These are phyloP conservation scores for Hippotragus niger DNA, from an alignment of 2,113 vertebrate species.

Conservation along the genomic window DNA sequence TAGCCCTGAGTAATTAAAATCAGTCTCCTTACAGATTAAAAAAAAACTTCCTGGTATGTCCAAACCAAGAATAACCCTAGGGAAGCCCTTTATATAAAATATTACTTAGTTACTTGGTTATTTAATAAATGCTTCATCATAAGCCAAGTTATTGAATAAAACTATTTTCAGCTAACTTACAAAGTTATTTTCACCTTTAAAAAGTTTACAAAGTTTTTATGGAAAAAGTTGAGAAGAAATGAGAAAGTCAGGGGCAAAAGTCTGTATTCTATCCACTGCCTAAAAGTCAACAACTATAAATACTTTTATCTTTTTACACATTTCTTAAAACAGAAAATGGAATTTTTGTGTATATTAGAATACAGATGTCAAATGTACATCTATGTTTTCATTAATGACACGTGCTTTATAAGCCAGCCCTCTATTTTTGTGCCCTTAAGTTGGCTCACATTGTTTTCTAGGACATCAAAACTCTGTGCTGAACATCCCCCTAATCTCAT, in stretches of 20 bases:
- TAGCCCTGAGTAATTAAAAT: not conserved
- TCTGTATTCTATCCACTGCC: not conserved
- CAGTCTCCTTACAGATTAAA: not conserved
- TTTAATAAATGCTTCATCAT: not conserved
- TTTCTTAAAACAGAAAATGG: not conserved
- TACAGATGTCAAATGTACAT: not conserved
- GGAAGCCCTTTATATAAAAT: not conserved
- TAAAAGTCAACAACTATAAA: not conserved
- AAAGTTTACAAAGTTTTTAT: not conserved
- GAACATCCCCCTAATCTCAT: not conserved
- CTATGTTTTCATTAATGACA: not conserved
- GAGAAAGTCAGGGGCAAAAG: not conserved
- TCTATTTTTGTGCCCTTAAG: not conserved
- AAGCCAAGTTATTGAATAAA: not conserved
- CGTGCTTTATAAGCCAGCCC: not conserved
- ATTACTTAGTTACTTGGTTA: not conserved
- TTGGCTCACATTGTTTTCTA: not conserved
- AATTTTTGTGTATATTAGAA: not conserved
- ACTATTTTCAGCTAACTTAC: not conserved
- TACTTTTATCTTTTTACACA: not conserved
- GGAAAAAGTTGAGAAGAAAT: not conserved
- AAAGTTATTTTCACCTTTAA: constrained; percentile 13
- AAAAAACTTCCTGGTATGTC: not conserved
- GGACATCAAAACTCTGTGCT: not conserved
- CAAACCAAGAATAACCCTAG: not conserved